Evolutionary conservation across 1,140 invertebrate species (phyloP), one percentile per base, ranked within the genome.

Genomic region (Drosophila melanica): DNA sequence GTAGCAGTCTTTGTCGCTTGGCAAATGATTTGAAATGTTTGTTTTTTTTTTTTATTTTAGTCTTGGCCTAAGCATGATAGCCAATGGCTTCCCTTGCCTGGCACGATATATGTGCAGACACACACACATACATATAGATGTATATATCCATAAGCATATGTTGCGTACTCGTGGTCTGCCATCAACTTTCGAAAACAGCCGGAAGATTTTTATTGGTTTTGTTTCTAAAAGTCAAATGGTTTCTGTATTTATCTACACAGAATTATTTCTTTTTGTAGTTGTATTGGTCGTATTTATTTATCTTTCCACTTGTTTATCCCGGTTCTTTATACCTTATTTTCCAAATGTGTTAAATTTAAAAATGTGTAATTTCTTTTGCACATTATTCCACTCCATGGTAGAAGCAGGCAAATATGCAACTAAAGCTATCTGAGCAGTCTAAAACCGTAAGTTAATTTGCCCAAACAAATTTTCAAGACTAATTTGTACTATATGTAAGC

Each of bases 11-110:
- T 39, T 12, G 16, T 60, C 68, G 20, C 44, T 23, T 53, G 47
- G n/a, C 62, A 59, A 62, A 11, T 27, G 55, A 27, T 42, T 41
- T 35, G 33, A 39, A 57, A 51, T 58, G 50, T 64, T 63, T 73
- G 44, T 60, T 51, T 51, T 30, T 53, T 55, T 5, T 35, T 27
- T 35, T 11, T 35, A 18, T 55, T 54, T 62, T 33, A 60, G 16
- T 57, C 33, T 67, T 50, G 39, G 47, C 11, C 18, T 12, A 48
- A 58, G 54, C 42, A 50, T 44, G 55, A 57, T 60, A 71, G 44
- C 57, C 71, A 57, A 57, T 69, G 65, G 65, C 58, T 74, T 73
- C 57, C 33, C 41, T 66, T 74, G 59, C 69, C 42, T 82, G 30
- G 18, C 62, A 39, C 39, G 18, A 68, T 53, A 74, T 53, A 68